Base-by-base conservation (phyloP, 2,888 invertebrate genomes). In the Tenthredo mesomela region DNA sequence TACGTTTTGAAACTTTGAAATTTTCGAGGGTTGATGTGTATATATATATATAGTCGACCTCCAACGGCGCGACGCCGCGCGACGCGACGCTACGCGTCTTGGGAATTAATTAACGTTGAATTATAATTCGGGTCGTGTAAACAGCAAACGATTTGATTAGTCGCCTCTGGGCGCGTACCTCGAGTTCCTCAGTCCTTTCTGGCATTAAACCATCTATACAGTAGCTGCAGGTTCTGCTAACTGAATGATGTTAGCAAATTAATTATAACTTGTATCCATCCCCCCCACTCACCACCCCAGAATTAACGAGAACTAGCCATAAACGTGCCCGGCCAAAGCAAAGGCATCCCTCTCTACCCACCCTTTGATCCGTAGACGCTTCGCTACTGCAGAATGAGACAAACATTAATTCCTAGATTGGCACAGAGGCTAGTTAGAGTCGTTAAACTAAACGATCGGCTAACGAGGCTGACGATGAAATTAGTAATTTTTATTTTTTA, bases 41-140 rank as follows among this genome's bases (percentile, higher is more conserved):
- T 12, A 12, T 12, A 47, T 15, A 4, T 47, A 7, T 71, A 33
- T 10, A 18, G 18, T 10, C 71, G 18, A 37, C n/a, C n/a, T n/a
- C n/a, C n/a, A 18, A n/a, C 61, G 61, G 2, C 25, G 10, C 61
- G 58, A 58, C 33, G 29, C 6, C 5, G 15, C 29, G 40, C 18
- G 21, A 9, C 43, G 40, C 40, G 4, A 4, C 21, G n/a, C 71
- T 37, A 71, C 58, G 78, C 78, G 58, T 80, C 78, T 58, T 37
- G 58, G 78, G 58, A 80, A 80, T 82, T 67, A 70, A 82, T 82
- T 70, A 82, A 67, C 43, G 82, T 82, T 50, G 82, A 82, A 82
- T 82, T 82, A 82, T 82, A 82, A 82, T 82, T 82, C 47, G 82
- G 82, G 82, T 82, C 67, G 82, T 65, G 82, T 82, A 82, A 82